Base-by-base conservation (phyloP, 2,888 invertebrate species). In the Octonoba sinensis region DNA sequence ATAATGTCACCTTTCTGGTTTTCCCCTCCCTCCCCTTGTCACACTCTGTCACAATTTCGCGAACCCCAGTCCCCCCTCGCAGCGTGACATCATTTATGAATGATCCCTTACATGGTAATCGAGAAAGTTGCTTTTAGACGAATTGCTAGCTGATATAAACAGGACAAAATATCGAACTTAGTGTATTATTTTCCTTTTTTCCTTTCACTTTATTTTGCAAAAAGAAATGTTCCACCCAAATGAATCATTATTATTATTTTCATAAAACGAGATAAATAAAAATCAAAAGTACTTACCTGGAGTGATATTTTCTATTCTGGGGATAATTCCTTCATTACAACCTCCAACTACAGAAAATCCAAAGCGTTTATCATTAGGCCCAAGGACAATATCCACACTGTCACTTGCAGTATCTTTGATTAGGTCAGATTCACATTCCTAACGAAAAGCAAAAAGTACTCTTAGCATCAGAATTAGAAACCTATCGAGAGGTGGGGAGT, bases 331-430 rank as follows among this genome's bases (percentile, higher is more conserved):
- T 85, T 89, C 89, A 78, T 89, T 89, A 24, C 85, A 71, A 0
- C 89, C 89, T 4, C 89, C 89, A 77, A 88, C 87, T 0, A 89
- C 89, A 15, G 89, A 89, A 84, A 89, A 89, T 57, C 89, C 89
- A 84, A 89, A 89, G 16, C 89, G 85, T 46, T 86, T 86, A 71
- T 89, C 88, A 24, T 85, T 85, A 44, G 85, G 85, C 15, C 86
- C 86, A 82, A 89, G 85, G n/a, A 47, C 24, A n/a, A 81, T 81
- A 1, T 60, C 54, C 36, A 81, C 79, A 4, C 49, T n/a, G 24
- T 81, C 73, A 8, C 13, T 36, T 36, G 36, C 36, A 36, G 8
- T 11, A 11, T 24, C 65, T 13, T 12, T 22, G 12, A 15, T 49
- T 47, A 11, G 15, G 11, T 65, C 16, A 3, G n/a, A 24, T n/a